Percentiles rank a stretch among this genome's conserved stretches.
Evolutionary conservation across 2,113 vertebrate genomes (phyloP).

Genomic region (Pachypanchax playfairii): DNA sequence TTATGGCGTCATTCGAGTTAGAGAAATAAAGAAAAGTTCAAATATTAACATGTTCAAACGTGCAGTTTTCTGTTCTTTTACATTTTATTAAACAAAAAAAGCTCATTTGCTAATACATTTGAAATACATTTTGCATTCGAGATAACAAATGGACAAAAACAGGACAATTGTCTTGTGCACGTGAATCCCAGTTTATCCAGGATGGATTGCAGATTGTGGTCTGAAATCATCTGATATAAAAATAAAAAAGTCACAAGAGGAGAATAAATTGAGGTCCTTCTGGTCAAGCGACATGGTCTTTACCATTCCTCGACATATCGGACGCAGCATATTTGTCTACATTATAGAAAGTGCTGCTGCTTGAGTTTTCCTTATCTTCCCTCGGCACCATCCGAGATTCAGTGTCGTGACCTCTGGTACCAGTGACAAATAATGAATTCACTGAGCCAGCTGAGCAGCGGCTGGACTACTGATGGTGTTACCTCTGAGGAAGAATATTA

Average conservation of each 20-base stretch:
- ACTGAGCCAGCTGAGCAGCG: conserved; percentile 28
- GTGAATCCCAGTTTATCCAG: conserved; percentile 22
- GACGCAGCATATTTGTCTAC: conserved; percentile 58
- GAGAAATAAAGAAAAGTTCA: conserved; percentile 18
- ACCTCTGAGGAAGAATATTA: conserved; percentile 8
- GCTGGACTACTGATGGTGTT: conserved; percentile 51
- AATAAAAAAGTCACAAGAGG: background rate
- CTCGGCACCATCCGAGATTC: conserved; percentile 44
- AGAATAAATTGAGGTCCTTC: conserved; percentile 23
- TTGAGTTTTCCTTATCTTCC: conserved; percentile 48
- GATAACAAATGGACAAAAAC: background rate
- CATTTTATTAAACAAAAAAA: background rate
- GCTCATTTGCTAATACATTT: conserved; percentile 27
- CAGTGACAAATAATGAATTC: conserved; percentile 56
- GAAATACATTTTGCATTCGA: conserved; percentile 44
- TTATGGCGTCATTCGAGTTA: background rate
- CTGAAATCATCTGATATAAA: background rate
- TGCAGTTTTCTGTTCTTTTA: background rate
- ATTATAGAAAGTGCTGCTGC: conserved; percentile 40
- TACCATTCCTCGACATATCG: conserved; percentile 33
- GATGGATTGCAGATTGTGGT: conserved; percentile 13
- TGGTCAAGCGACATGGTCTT: conserved; percentile 33
- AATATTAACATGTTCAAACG: too few species aligned
- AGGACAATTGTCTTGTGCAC: conserved; percentile 40
- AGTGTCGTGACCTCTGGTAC: conserved; percentile 57